These are phyloP conservation scores for Cardiocondyla obscurior DNA, from an alignment of 1,140 invertebrate genomes.

Conservation along the genomic window DNA sequence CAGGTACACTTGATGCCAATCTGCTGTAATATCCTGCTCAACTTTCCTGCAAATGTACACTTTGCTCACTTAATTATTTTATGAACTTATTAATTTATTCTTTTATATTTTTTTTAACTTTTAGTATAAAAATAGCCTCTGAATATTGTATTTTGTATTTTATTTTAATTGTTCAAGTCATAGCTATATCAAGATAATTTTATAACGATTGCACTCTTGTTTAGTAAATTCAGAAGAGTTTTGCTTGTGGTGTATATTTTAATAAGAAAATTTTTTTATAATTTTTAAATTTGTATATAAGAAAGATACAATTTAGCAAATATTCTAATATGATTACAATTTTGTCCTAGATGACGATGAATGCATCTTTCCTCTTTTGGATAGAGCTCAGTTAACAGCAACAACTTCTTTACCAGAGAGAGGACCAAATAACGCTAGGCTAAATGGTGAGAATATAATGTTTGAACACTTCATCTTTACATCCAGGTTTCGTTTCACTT, in stretches of 20 bases:
- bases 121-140: neutral
- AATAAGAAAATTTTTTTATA: neutral
- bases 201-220: neutral
- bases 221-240: neutral
- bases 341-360: slow-evolving; percentile 86
- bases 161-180: neutral
- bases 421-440: slow-evolving; percentile 91
- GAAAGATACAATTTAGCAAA: neutral
- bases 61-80: neutral
- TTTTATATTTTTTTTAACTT: neutral
- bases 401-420: slow-evolving; percentile 91
- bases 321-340: neutral
- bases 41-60: neutral
- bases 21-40: neutral
- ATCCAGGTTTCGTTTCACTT: neutral
- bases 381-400: slow-evolving; percentile 88
- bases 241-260: neutral
- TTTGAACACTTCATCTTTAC: slow-evolving; percentile 17
- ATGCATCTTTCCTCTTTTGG: slow-evolving; percentile 91
- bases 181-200: neutral
- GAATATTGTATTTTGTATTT: neutral
- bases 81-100: neutral
- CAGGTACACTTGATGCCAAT: neutral
- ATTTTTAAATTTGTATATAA: neutral
- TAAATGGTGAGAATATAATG: slow-evolving; percentile 88